Evolutionary conservation across 2,113 vertebrate genomes (phyloP).

Genomic region (Myotis lucifugus): DNA sequence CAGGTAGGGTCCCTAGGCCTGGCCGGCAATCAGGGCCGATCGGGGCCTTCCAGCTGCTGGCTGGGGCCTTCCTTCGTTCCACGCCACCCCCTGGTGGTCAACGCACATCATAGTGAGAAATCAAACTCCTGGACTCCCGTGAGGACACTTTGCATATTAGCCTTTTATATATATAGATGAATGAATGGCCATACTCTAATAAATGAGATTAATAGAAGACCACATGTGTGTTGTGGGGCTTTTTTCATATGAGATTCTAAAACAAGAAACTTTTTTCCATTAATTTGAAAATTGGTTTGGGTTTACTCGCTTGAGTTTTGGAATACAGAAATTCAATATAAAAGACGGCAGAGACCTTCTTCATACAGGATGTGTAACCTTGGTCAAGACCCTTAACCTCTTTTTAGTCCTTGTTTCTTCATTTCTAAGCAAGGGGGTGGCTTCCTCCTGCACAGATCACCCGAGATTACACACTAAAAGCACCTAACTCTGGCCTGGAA

Average conservation of each 20-base stretch:
- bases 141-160: no score
- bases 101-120: no score
- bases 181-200: background rate
- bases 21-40: no score
- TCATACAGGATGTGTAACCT: background rate
- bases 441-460: background rate
- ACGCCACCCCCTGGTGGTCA: no score
- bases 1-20: no score
- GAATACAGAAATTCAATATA: background rate
- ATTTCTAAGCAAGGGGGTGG: background rate
- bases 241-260: background rate
- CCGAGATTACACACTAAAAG: background rate
- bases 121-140: no score
- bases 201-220: background rate
- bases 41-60: no score
- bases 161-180: background rate
- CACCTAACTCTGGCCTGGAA: no score
- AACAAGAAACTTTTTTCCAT: background rate
- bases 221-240: background rate
- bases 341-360: background rate
- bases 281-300: background rate
- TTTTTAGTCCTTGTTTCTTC: background rate
- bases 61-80: no score
- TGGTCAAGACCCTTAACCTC: background rate
- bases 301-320: background rate